Base-by-base conservation (phyloP, 2,888 invertebrate genomes). In the Drosophila infuscata region DNA sequence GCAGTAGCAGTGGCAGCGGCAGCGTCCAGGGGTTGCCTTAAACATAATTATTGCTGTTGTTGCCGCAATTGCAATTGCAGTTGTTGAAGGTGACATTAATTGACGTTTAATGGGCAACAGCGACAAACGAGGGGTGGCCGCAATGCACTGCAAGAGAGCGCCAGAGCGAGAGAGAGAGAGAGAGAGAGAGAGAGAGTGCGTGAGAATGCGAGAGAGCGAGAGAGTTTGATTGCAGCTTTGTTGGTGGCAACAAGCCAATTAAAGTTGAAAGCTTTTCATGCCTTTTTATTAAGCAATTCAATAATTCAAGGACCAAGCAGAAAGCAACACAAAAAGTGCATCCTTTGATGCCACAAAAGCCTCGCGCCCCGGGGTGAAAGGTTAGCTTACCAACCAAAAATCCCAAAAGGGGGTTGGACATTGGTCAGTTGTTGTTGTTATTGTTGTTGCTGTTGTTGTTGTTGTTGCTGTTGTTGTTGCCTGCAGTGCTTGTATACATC, bases 21-120 rank as follows among this genome's bases (percentile, higher is more conserved):
- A 20, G 20, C 43, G 11, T 36, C 12, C 46, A 59, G 46, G 62
- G 79, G 70, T 62, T 66, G 72, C 46, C 61, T 20, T 32, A n/a
- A 12, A 51, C 51, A 51, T 29, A 52, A 43, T 30, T 35, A 53
- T 9, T 43, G 36, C 36, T 54, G 51, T 36, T 72, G 65, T 54
- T 48, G 51, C 53, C 62, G 57, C 80, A 65, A 67, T 60, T 82
- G 83, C 88, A 71, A 83, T 80, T 88, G 88, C 83, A 88, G 83
- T 88, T 88, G 81, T 83, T 85, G 74, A 87, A 85, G 87, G 79
- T 87, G 84, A 85, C 84, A 89, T 85, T 89, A 89, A 89, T 85
- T 89, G 89, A 83, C 84, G 79, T 85, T 85, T 85, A 84, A 84
- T 89, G 70, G 74, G 68, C 62, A 48, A 29, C 56, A 59, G 58